Base-by-base conservation (phyloP, 1,140 invertebrate genomes). In the Zaprionus ghesquierei region DNA sequence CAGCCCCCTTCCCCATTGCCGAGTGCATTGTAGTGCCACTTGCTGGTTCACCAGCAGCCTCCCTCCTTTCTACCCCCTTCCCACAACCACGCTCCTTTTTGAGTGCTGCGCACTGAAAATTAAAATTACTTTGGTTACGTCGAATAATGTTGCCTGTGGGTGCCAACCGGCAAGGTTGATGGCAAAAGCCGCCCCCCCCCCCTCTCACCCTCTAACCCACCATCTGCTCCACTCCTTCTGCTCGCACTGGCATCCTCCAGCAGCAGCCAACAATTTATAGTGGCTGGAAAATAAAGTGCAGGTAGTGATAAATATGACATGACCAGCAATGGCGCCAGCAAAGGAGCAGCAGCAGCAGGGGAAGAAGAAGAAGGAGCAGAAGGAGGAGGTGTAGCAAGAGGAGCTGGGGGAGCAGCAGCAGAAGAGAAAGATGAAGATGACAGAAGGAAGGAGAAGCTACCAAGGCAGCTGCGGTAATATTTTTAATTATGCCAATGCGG, bases 61-160 rank as follows among this genome's bases (percentile, higher is more conserved):
- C 50, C 56, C 38, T 33, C 31, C 18, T 35, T 22, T 8, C 38
- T 29, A 41, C 9, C 29, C 50, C 29, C 10, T 10, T 33, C 25
- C 3, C 22, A 20, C 12, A 23, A n/a, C 23, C 15, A 41, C 33
- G 5, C 58, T 75, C 60, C 62, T 63, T 64, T 64, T 61, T 65
- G 66, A 81, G 78, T 75, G 66, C 65, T 81, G 78, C 64, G 50
- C 70, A 77, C 75, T 81, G 82, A 86, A 86, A 85, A 86, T 86
- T 86, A 87, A 86, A 86, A 86, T 86, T 87, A 87, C 82, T 86
- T 86, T 87, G 81, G 81, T 86, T 87, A 86, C 79, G 75, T 86
- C 78, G 87, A 87, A 86, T 87, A 87, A 87, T 82, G 81, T 86
- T 79, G 81, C 81, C 82, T 78, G 82, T 77, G 81, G 81, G 62